Evolutionary conservation across 2,113 vertebrate genomes (phyloP).

Genomic region (Mirounga angustirostris): DNA sequence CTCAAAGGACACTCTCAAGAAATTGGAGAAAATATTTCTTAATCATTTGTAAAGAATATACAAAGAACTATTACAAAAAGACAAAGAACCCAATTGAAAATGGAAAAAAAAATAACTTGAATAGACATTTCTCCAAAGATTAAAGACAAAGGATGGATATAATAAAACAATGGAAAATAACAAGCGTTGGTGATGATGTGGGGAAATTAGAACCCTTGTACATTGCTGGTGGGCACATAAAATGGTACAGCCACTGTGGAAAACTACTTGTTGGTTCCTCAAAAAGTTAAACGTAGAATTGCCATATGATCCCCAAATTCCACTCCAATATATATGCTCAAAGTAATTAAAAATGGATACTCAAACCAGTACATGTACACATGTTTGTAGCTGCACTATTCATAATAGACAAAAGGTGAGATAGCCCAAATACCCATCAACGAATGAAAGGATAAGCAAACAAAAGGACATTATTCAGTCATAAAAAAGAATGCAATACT

Average conservation of each 20-base stretch:
- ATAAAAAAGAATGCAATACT: not conserved
- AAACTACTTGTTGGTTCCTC: not conserved
- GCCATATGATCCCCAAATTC: not conserved
- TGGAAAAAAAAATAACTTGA: not conserved
- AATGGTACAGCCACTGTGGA: not conserved
- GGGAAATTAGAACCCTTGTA: not conserved
- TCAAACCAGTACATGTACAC: not conserved
- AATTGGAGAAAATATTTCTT: not conserved
- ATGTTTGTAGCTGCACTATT: not conserved
- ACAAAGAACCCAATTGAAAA: not conserved
- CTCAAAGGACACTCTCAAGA: not conserved
- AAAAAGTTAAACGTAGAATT: not conserved
- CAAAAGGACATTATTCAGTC: not conserved
- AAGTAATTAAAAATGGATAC: not conserved
- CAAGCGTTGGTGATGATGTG: not conserved
- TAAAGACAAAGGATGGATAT: not conserved
- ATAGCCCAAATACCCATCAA: not conserved
- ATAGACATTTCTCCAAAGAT: not conserved
- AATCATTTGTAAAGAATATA: not conserved
- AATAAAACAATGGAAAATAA: conserved; percentile 3
- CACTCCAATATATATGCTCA: not conserved
- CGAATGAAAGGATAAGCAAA: not conserved
- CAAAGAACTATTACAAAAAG: not conserved
- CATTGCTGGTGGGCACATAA: not conserved
- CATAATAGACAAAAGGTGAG: not conserved